Percentiles rank a stretch among this genome's conserved stretches.
Evolutionary conservation across 64 coral and sea anemone genomes (phyloP).

Genomic region (Astreopora myriophthalma): DNA sequence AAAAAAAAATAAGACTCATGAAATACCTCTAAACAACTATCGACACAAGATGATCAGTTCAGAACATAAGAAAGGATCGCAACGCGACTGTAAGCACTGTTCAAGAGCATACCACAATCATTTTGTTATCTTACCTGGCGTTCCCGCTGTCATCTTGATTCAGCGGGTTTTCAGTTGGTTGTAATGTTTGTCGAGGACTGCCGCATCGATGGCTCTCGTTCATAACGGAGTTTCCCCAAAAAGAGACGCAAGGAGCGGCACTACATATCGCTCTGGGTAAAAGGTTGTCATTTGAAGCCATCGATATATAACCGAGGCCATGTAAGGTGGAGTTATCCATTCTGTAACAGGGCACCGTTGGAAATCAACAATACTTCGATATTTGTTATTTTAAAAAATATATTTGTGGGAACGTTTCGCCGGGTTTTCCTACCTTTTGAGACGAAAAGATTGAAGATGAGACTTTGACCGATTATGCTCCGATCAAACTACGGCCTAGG

Average conservation of each 20-base stretch:
- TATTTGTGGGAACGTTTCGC: too few species aligned
- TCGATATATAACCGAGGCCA: conserved; percentile 29
- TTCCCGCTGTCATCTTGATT: background rate
- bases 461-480: too few species aligned
- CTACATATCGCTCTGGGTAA: background rate
- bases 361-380: background rate
- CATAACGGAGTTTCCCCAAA: background rate
- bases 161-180: background rate
- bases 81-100: too few species aligned
- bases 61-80: too few species aligned
- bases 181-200: background rate
- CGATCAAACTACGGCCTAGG: too few species aligned
- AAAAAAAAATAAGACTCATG: too few species aligned
- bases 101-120: background rate
- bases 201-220: background rate
- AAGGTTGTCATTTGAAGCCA: conserved; percentile 45
- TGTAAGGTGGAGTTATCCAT: conserved; percentile 21
- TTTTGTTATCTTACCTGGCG: background rate
- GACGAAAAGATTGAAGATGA: too few species aligned
- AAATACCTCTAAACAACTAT: too few species aligned
- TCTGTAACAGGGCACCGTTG: too few species aligned
- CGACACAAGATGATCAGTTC: too few species aligned
- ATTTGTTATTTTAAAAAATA: too few species aligned
- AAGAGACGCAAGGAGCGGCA: background rate
- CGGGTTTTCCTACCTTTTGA: too few species aligned